Evolutionary conservation across 2,888 invertebrate genomes (phyloP), one percentile per base, ranked within the genome.

Genomic region (Drosophila austrosaltans): DNA sequence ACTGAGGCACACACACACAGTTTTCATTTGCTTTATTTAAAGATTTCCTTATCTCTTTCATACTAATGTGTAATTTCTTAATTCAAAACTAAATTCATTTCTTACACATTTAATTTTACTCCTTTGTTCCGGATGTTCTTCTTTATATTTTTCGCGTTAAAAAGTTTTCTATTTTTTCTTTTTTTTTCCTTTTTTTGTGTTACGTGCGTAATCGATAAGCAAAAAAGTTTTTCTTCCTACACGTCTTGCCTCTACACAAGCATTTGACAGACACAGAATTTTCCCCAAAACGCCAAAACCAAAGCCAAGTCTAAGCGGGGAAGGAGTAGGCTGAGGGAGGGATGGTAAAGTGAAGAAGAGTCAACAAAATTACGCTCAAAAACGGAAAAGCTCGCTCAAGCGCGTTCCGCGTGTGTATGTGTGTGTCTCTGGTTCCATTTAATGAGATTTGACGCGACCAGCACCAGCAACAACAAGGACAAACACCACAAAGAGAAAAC

Each of bases 161-260:
- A 16, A 68, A 39, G 48, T 54, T 59, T 42, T 69, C n/a, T 25
- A 10, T 28, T 36, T 62, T 66, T 44, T 28, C 28, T 28, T 58
- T 66, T 42, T 57, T 42, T 75, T 66, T 58, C 53, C 60, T 48
- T 40, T 58, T 16, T 66, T 57, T 75, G 39, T 80, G 88, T 83
- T 83, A 86, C 87, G 88, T 83, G 83, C 88, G 88, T 83, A 83
- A 83, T 83, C 83, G 88, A 83, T 83, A 83, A 83, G 83, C 81
- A 82, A 48, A 82, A 82, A 74, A 66, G 81, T 78, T 85, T 79
- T 82, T 73, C 71, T 64, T 74, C 22, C 48, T 25, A 25, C 72
- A 71, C 76, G 86, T 75, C 88, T 83, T 78, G 82, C 83, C 82
- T 83, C 86, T 83, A 85, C 75, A 83, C 81, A 81, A 75, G 82